These are phyloP conservation scores for Menidia menidia DNA, from an alignment of 2,797 vertebrate genomes.

Conservation along the genomic window DNA sequence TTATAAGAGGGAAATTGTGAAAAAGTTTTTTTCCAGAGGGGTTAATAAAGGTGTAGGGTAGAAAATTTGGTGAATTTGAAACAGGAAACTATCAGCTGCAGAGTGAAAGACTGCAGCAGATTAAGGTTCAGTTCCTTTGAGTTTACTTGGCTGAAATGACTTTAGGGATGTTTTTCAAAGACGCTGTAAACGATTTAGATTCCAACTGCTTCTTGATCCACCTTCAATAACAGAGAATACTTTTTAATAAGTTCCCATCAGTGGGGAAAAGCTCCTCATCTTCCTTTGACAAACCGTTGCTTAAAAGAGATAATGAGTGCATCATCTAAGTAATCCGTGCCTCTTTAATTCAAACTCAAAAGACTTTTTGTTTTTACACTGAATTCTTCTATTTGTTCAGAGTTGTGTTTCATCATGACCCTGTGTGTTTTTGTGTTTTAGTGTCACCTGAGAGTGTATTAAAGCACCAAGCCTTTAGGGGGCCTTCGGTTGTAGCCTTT, in stretches of 20 bases:
- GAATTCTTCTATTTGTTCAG: slow-evolving; percentile 28
- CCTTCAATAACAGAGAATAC: slow-evolving; percentile 1
- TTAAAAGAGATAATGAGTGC: slow-evolving; percentile 2
- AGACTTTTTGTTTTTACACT: slow-evolving; percentile 11
- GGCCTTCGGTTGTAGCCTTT: slow-evolving; percentile 15
- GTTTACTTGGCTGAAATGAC: not conserved
- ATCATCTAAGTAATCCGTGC: slow-evolving; percentile 1
- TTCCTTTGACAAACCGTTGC: not conserved
- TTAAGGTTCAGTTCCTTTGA: not conserved
- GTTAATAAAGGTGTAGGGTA: too few relatives aligned
- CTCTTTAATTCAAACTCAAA: not conserved
- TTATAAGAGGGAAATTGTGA: slow-evolving; percentile 10
- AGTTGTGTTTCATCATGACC: slow-evolving; percentile 16
- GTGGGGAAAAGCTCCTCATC: not conserved
- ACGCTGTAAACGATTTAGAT: not conserved
- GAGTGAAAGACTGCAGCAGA: not conserved
- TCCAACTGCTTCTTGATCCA: not conserved
- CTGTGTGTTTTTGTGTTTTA: slow-evolving; percentile 58
- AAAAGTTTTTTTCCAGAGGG: not conserved
- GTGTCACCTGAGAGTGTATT: slow-evolving; percentile 53
- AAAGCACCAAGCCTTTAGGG: slow-evolving; percentile 13
- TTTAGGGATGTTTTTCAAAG: not conserved
- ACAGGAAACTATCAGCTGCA: not conserved
- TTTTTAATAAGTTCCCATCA: slow-evolving; percentile 19
- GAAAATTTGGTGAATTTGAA: not conserved